phyloP scores from a whole-genome alignment of 2,888 invertebrate species.

The Steromphala cineraria region DNA sequence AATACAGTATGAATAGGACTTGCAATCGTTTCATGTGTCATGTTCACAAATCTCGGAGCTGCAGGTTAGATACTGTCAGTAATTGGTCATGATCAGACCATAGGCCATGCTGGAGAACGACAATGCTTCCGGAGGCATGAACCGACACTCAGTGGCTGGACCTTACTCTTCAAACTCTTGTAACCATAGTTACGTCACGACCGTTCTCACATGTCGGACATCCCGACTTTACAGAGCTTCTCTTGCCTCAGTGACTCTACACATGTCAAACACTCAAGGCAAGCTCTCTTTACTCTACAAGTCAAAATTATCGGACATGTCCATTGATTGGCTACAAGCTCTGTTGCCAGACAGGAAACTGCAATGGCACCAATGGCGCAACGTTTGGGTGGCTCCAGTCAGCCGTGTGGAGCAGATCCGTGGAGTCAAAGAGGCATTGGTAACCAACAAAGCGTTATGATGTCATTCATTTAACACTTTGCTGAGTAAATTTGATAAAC shows the following conservation, averaged over 20 bases:
- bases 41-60: background rate
- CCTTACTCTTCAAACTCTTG: background rate
- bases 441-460: too few relatives aligned
- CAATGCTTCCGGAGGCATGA: background rate
- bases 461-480: too few relatives aligned
- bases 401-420: background rate
- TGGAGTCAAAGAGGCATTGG: too few relatives aligned
- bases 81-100: background rate
- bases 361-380: background rate
- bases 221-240: background rate
- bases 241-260: background rate
- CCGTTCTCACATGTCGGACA: background rate
- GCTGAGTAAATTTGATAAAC: too few relatives aligned
- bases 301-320: slow-evolving; percentile 1
- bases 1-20: background rate
- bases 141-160: background rate
- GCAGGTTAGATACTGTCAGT: background rate
- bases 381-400: background rate
- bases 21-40: background rate
- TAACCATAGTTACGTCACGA: slow-evolving; percentile 5
- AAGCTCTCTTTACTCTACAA: background rate
- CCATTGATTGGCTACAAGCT: background rate
- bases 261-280: background rate
- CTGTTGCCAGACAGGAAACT: background rate
- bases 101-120: background rate